These are phyloP conservation scores for Malurus splendens DNA, from an alignment of 2,797 vertebrate genomes.

Conservation along the genomic window DNA sequence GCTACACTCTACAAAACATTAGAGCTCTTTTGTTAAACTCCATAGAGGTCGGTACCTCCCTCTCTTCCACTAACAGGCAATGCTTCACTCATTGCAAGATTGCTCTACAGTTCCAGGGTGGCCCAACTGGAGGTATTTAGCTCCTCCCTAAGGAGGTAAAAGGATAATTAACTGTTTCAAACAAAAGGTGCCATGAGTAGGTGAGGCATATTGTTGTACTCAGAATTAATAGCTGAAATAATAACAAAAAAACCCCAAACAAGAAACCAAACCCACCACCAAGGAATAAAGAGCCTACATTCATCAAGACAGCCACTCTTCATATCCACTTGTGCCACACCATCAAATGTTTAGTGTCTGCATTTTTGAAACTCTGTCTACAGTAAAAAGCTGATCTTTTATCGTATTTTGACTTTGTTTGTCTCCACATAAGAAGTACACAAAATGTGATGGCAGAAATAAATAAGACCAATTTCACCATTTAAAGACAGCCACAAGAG, in stretches of 20 bases:
- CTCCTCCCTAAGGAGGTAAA: neutral
- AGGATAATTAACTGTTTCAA: neutral
- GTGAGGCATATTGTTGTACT: neutral
- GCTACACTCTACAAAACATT: neutral
- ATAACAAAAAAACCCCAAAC: neutral
- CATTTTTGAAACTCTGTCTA: neutral
- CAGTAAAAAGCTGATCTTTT: neutral
- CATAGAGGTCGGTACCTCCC: neutral
- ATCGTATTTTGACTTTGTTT: neutral
- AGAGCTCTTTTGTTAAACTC: neutral
- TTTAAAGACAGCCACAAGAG: neutral
- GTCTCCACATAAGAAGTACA: neutral
- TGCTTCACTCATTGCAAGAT: neutral
- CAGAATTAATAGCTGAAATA: neutral
- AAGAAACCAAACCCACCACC: neutral
- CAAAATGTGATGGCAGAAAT: neutral
- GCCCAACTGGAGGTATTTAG: no score
- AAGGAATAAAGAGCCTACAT: neutral
- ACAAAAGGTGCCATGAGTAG: neutral
- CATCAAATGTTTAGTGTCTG: accelerated
- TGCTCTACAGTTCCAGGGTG: no score
- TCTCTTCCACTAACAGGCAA: neutral
- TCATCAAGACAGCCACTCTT: neutral
- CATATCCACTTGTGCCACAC: neutral
- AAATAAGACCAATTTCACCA: neutral